Base-by-base conservation (phyloP, 2,113 vertebrate species). In the Forbesichthys agassizii region DNA sequence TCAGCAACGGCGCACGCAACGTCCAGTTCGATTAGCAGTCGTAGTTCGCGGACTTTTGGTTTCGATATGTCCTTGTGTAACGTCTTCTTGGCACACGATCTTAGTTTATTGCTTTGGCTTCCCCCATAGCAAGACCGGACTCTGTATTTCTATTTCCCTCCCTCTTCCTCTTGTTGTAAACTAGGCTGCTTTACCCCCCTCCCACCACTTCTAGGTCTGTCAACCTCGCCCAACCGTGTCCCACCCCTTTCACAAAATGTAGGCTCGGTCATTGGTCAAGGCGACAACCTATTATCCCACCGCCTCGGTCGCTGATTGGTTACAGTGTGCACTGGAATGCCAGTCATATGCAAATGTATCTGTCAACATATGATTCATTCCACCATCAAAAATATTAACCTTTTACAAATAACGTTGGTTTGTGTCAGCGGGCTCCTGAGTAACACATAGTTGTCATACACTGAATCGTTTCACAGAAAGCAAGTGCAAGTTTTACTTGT, bases 271-370 rank as follows among this genome's bases (percentile, higher is more conserved):
- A 93, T 93, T 92, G 90, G 93, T 54, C 60, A 10, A 33, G 1
- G 3, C 20, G 14, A 33, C 60, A 33, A 65, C 53, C 72, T 68
- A 84, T 90, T 89, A 81, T 68, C 58, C 55, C 7, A 72, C 86
- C 83, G 81, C 78, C 68, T 71, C 64, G 9, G 0, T 0, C 53
- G 0, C 66, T 77, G 75, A 92, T 92, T 92, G 92, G 92, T 33
- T 61, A 2, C 11, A 13, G 73, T 59, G 71, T 90, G 90, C 91
- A 49, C 66, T 87, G 92, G 93, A 94, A 94, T 93, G 93, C 86
- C 92, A 93, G 93, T 94, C 91, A 94, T 93, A 94, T 93, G 93
- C 90, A 92, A 92, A 94, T 92, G 12, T 42, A 0, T 11, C 49
- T 64, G 61, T 16, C 61, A 18, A 63, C 36, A 14, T 11, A 33